Evolutionary conservation across 2,888 invertebrate species (phyloP).

Genomic region (Anodontia alba): DNA sequence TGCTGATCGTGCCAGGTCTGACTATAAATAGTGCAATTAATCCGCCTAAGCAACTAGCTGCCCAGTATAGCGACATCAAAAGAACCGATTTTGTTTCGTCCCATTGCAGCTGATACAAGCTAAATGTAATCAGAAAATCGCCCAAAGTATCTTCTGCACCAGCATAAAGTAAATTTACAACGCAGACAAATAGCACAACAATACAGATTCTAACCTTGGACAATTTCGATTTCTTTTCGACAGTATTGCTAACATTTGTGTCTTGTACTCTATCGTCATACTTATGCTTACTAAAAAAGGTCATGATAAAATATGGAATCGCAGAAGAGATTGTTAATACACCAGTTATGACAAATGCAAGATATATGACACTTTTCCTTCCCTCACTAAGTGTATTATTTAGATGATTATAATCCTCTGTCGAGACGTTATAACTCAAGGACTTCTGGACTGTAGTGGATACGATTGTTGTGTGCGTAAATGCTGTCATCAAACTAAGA

Average conservation of each 20-base stretch:
- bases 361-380: slow-evolving; percentile 19
- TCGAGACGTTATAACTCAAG: no score
- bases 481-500: no score
- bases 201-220: background rate
- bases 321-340: slow-evolving; percentile 18
- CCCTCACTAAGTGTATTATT: background rate
- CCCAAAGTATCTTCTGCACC: slow-evolving; percentile 44
- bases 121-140: slow-evolving; percentile 43
- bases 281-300: slow-evolving; percentile 15
- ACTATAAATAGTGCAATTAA: slow-evolving; percentile 35
- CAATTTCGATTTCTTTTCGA: slow-evolving; percentile 8
- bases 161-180: slow-evolving; percentile 40
- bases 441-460: no score
- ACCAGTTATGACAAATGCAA: slow-evolving; percentile 41
- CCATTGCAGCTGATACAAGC: slow-evolving; percentile 44
- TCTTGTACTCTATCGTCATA: background rate
- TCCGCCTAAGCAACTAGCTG: slow-evolving; percentile 43
- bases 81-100: slow-evolving; percentile 28
- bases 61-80: slow-evolving; percentile 49
- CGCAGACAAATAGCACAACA: slow-evolving; percentile 23
- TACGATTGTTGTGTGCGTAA: no score
- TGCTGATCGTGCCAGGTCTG: slow-evolving; percentile 3
- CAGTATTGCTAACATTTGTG: background rate
- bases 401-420: no score
- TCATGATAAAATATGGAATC: slow-evolving; percentile 42